Base-by-base conservation (phyloP, 2,888 invertebrate species). In the Nycteola revayana region DNA sequence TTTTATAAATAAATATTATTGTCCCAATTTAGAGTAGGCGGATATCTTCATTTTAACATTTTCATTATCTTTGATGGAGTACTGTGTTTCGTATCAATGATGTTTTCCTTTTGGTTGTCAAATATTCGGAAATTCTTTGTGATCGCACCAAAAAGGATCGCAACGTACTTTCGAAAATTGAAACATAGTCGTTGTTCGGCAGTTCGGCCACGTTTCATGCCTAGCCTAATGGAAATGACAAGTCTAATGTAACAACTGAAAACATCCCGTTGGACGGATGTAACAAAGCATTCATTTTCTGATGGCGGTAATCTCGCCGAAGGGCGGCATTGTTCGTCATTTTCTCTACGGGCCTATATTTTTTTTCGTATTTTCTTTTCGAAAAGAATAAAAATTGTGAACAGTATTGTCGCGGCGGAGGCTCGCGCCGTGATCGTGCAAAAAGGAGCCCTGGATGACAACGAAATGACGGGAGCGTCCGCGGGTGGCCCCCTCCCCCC, bases 301-400 rank as follows among this genome's bases (percentile, higher is more conserved):
- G 87, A 85, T 81, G 87, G 86, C 87, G 85, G 86, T 84, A 84
- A 87, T 86, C 81, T 80, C 82, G 82, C 80, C 86, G 80, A 79
- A 82, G 87, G 86, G 84, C 80, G 73, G 73, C 71, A 86, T 88
- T 87, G 87, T 87, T 86, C 86, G 75, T 79, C 72, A 81, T 84
- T 84, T 82, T 78, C 83, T 81, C 77, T 70, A 58, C 71, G 67
- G 32, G 49, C 40, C 42, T 50, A 54, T 66, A 49, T 66, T 65
- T 70, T 73, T 75, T 77, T 71, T 76, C 74, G 68, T 77, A 76
- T 79, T 83, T 79, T 78, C 77, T 78, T 74, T 71, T 69, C 74
- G 75, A 67, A 79, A 81, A 79, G 81, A 84, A 84, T 84, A 80
- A 83, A 83, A 86, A 84, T 83, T 78, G 77, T 70, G 77, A 78